Conservation (phyloP, 2,888 invertebrate species). For the Ochropleura leucogaster region DNA sequence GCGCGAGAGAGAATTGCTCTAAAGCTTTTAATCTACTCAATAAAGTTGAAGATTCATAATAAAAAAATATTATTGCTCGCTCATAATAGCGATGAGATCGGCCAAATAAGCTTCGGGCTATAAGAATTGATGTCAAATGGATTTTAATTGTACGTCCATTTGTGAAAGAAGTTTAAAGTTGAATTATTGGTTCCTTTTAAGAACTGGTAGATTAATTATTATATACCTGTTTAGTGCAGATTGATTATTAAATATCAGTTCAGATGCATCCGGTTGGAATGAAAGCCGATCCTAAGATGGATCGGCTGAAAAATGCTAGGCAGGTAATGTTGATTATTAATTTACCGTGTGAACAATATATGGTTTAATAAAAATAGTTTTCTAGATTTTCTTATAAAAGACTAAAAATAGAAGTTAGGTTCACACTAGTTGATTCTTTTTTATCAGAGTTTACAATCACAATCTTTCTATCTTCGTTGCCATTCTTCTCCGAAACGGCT, state of each 20-base stretch:
- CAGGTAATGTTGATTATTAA: not conserved
- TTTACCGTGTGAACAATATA: not conserved
- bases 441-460: not conserved
- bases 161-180: slow-evolving; percentile 30
- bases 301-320: no score
- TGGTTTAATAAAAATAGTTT: not conserved
- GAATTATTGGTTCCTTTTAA: not conserved
- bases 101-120: slow-evolving; percentile 41
- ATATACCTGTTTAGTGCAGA: no score
- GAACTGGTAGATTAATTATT: not conserved
- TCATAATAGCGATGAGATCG: slow-evolving; percentile 45
- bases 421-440: not conserved
- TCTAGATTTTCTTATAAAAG: not conserved
- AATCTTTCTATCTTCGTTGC: not conserved
- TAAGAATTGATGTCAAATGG: slow-evolving; percentile 58
- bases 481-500: no score
- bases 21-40: slow-evolving; percentile 78
- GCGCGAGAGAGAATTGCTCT: slow-evolving; percentile 41
- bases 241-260: not conserved
- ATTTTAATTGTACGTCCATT: slow-evolving; percentile 63
- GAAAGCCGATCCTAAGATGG: no score
- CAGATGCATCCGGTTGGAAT: no score
- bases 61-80: slow-evolving; percentile 74
- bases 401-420: not conserved
- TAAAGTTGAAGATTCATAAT: slow-evolving; percentile 74